Base-by-base conservation (phyloP, 2,888 invertebrate species). In the Axea sp. region DNA sequence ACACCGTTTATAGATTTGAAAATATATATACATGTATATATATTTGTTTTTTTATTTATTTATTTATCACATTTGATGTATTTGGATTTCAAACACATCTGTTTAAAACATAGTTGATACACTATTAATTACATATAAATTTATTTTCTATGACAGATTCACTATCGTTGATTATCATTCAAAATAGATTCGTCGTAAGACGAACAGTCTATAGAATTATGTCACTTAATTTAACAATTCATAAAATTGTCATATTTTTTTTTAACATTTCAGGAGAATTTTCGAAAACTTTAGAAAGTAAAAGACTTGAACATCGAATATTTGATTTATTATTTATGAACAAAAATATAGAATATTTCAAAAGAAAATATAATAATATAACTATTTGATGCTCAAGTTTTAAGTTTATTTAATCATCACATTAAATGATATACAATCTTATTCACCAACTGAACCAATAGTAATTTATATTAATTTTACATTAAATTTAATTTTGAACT, bases 151-250 rank as follows among this genome's bases (percentile, higher is more conserved):
- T 57, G 33, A 45, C 15, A 57, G 43, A n/a, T 24, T 15, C 9
- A 15, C 35, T 60, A 60, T 14, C 60, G 19, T 60, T 60, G 60
- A 60, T 60, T 60, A 60, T 47, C 47, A 7, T 37, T 60, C 24
- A 45, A 45, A 60, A 60, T 33, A 39, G 49, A 60, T 37, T 60
- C 28, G 33, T 60, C 28, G n/a, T n/a, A n/a, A n/a, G n/a, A 19
- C 15, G 41, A 39, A 26, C 62, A 62, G 62, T 62, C 62, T 51
- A 49, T 62, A 51, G 9, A 51, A 41, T 49, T 14, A 33, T 39
- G 33, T 30, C 49, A 62, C 8, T 26, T 12, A 35, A 28, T 37
- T 45, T 28, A 28, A 28, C 28, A 28, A 2, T 28, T 28, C 8
- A 9, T 28, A 28, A 28, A 28, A 1, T 24, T 24, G 28, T 28